Evolutionary conservation across 2,797 vertebrate genomes (phyloP).

Genomic region (Urocyon cinereoargenteus): DNA sequence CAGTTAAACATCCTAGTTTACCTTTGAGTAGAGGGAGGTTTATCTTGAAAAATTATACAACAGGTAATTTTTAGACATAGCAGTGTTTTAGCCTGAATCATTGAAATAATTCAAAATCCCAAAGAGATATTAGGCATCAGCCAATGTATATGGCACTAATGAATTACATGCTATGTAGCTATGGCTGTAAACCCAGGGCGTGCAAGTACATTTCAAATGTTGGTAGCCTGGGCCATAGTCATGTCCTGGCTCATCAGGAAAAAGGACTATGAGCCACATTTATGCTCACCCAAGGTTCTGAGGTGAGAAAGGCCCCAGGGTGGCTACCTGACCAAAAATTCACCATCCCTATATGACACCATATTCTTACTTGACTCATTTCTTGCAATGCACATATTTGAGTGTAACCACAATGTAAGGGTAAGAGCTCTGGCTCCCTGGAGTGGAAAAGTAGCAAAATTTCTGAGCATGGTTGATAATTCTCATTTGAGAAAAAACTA

Average conservation of each 20-base stretch:
- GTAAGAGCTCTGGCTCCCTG: not conserved
- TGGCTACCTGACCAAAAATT: not conserved
- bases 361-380: not conserved
- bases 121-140: not conserved
- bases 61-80: not conserved
- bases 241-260: not conserved
- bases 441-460: constrained; percentile 1
- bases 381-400: not conserved
- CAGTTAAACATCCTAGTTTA: not conserved
- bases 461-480: not conserved
- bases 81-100: not conserved
- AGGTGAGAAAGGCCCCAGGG: not conserved
- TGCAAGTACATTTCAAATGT: not conserved
- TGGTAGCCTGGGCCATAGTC: not conserved
- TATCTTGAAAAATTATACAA: constrained; percentile 36
- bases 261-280: not conserved
- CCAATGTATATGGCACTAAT: not conserved
- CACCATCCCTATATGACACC: not conserved
- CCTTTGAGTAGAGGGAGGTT: not conserved
- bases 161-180: not conserved
- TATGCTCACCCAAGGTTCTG: not conserved
- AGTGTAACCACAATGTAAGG: not conserved
- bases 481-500: not conserved
- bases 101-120: not conserved
- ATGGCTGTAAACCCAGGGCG: not conserved